Evolutionary conservation across 1,140 invertebrate genomes (phyloP), one percentile per base, ranked within the genome.

Genomic region (Harpegnathos saltator): DNA sequence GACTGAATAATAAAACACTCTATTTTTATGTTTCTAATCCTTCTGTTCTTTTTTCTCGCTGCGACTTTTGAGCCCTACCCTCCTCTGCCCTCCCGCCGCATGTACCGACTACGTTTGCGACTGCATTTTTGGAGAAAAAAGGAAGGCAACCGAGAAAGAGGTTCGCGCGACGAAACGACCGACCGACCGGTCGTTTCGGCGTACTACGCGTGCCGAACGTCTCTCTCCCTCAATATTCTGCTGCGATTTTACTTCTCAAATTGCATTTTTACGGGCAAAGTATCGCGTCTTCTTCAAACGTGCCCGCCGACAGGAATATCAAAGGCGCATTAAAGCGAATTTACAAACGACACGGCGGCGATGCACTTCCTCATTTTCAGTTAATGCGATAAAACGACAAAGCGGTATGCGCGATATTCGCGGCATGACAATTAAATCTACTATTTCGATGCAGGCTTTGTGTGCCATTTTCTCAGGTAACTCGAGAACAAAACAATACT

Each of bases 1-100:
- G 90, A 92, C 90, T 92, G 91, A 92, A 89, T 85, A 91, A 91
- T 92, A 92, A 92, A 92, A 88, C 85, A 83, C 85, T 91, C 86
- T 91, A 89, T 92, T 92, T 91, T 85, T 86, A 92, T 89, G 90
- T 91, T 92, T 90, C 85, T 89, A 85, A 89, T 83, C 74, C 54
- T 74, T 15, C 33, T 80, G 15, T 61, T 83, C 69, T 38, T 24
- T 86, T 59, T 83, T 59, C 56, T 77, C 52, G 17, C 52, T 17
- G 26, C 9, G 38, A 44, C 38, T 44, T 9, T 44, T 11, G 38
- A 1, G 5, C 2, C 17, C 29, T 5, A 33, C 29, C 5, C 29
- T 5, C 33, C 38, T 44, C 38, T 9, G 38, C 4, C 11, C 7
- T 7, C 9, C 0, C 38, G 38, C 9, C 9, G 9, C 38, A 44